These are phyloP conservation scores for Piliocolobus tephrosceles DNA, from an alignment of 2,113 vertebrate genomes.

Conservation along the genomic window DNA sequence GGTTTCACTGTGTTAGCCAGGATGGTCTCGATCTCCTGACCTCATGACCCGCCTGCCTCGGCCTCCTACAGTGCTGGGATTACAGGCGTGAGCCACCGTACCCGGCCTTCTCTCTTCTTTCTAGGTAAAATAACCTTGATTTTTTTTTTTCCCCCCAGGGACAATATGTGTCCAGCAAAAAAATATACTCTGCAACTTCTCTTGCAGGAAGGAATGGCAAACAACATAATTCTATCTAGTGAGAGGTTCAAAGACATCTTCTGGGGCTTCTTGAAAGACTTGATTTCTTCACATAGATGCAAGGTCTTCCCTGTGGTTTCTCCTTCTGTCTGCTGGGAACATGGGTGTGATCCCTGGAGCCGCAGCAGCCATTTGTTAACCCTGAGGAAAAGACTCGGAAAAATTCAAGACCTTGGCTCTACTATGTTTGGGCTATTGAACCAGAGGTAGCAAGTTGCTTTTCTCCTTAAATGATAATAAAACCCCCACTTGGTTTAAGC, in stretches of 20 bases:
- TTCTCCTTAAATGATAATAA: background rate
- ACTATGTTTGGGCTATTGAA: background rate
- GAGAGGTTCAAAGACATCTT: no score
- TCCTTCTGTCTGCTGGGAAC: background rate
- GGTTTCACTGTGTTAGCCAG: no score
- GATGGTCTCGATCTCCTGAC: no score
- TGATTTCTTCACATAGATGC: background rate
- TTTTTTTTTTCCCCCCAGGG: background rate
- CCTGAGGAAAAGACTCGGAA: background rate
- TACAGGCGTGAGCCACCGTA: rapidly evolving
- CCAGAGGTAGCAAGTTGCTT: background rate
- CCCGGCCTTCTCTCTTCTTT: no score
- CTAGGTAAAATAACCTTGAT: background rate
- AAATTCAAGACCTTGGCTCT: background rate
- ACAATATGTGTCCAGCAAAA: background rate
- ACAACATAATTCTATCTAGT: rapidly evolving
- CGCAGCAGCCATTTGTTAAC: background rate
- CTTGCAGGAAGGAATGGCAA: background rate
- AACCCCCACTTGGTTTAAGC: background rate
- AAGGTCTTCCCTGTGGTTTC: background rate
- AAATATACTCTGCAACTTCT: background rate
- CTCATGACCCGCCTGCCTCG: rapidly evolving
- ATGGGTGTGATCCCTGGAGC: no score
- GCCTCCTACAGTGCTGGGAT: rapidly evolving
- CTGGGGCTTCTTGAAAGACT: background rate